phyloP scores from a whole-genome alignment of 2,888 invertebrate species.

The Holacanthella duospinosa region DNA sequence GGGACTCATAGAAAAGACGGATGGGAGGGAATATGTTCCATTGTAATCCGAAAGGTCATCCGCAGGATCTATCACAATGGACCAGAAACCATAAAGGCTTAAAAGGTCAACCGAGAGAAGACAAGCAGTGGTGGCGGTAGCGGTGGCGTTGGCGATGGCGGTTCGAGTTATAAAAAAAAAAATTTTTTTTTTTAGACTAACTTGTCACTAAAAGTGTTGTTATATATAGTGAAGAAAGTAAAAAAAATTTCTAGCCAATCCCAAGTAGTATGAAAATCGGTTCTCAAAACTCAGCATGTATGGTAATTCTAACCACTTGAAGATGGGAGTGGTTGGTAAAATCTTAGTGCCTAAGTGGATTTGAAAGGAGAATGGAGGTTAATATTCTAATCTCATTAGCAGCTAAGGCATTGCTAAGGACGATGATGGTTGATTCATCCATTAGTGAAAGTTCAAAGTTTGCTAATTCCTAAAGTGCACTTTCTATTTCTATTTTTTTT shows the following conservation, averaged over 20 bases:
- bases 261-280: too few species aligned
- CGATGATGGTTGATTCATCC: constrained; percentile 8
- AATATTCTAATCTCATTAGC: constrained; percentile 23
- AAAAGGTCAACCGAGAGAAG: neutral
- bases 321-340: too few species aligned
- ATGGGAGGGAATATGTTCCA: neutral
- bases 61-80: neutral
- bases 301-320: too few species aligned
- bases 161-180: neutral
- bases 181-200: neutral
- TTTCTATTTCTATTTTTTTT: constrained; percentile 19
- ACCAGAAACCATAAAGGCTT: neutral
- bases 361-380: constrained; percentile 16
- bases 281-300: too few species aligned
- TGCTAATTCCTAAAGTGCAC: constrained; percentile 30
- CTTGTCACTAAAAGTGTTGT: constrained; percentile 10
- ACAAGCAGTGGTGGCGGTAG: too few species aligned
- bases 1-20: neutral
- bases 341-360: constrained; percentile 9
- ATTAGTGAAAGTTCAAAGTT: constrained; percentile 28
- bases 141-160: too few species aligned
- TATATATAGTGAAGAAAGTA: too few species aligned
- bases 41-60: neutral
- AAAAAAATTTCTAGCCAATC: too few species aligned
- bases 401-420: neutral